Conservation (phyloP, 1,140 invertebrate species). For the Limonius californicus region DNA sequence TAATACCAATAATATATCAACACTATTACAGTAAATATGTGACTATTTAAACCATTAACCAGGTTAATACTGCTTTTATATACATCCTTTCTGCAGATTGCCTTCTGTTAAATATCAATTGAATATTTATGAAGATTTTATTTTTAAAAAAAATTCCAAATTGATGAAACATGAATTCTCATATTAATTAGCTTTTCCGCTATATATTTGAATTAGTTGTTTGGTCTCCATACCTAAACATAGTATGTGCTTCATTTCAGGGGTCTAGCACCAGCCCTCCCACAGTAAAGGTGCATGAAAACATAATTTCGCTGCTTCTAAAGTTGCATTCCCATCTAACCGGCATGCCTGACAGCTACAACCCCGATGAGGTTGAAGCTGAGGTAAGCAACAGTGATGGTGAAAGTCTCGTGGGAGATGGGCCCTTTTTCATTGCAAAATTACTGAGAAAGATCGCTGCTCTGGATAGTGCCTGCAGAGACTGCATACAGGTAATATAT, state of each 20-base stretch:
- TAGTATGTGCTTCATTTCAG: no score
- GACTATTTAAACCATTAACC: no score
- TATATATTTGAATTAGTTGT: background rate
- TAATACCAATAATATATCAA: no score
- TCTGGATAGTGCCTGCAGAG: slow-evolving; percentile 63
- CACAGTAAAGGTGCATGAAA: slow-evolving; percentile 74
- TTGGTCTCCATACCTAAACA: no score
- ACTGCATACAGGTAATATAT: slow-evolving; percentile 27
- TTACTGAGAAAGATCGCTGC: slow-evolving; percentile 69
- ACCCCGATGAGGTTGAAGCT: slow-evolving; percentile 50
- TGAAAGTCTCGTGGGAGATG: slow-evolving; percentile 69
- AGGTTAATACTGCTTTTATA: no score
- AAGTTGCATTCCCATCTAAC: slow-evolving; percentile 91
- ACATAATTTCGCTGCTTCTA: slow-evolving; percentile 84
- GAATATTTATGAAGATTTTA: background rate
- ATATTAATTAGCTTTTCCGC: background rate
- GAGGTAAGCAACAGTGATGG: slow-evolving; percentile 34
- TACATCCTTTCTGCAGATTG: no score
- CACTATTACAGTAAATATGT: no score
- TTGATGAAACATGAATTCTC: no score
- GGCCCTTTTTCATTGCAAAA: slow-evolving; percentile 78
- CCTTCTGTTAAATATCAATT: no score
- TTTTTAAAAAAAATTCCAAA: no score
- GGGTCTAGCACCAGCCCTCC: slow-evolving; percentile 44
- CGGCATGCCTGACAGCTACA: slow-evolving; percentile 75